Conservation (phyloP, 2,113 vertebrate species). For the Hippocampus abdominalis region DNA sequence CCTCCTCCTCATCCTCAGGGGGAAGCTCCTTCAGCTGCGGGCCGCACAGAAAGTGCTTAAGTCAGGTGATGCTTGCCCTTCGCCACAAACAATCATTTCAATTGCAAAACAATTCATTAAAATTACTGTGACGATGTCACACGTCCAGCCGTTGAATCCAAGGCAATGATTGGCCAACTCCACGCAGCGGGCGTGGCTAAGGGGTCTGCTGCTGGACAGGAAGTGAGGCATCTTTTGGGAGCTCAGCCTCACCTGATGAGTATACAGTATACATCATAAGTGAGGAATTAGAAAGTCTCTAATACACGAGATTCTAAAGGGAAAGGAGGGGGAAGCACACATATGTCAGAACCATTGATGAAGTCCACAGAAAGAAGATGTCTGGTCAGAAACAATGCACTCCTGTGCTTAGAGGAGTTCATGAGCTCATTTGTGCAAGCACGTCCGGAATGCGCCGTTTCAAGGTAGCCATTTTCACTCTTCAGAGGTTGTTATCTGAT, state of each 20-base stretch:
- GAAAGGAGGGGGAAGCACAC: too few relatives aligned
- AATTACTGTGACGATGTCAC: conserved; percentile 57
- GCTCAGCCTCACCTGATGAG: conserved; percentile 62
- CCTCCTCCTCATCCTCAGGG: not conserved
- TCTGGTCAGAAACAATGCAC: too few relatives aligned
- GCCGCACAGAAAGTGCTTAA: not conserved
- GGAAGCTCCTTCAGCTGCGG: conserved; percentile 51
- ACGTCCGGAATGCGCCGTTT: too few relatives aligned
- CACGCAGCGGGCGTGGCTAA: conserved; percentile 55
- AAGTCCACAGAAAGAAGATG: too few relatives aligned
- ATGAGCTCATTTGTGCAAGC: too few relatives aligned
- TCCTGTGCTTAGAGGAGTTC: too few relatives aligned
- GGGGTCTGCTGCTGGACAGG: conserved; percentile 25
- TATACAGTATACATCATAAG: too few relatives aligned
- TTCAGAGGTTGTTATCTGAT: too few relatives aligned
- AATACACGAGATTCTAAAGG: too few relatives aligned
- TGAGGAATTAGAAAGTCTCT: too few relatives aligned
- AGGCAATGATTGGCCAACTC: conserved; percentile 61
- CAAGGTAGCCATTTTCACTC: too few relatives aligned
- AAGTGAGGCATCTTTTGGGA: conserved; percentile 51
- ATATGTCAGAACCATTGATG: too few relatives aligned
- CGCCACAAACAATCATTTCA: not conserved
- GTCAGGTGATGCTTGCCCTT: not conserved
- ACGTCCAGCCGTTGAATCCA: conserved; percentile 63
- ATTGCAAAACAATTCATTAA: not conserved